Evolutionary conservation across 2,888 invertebrate species (phyloP).

Genomic region (Crematogaster levior): DNA sequence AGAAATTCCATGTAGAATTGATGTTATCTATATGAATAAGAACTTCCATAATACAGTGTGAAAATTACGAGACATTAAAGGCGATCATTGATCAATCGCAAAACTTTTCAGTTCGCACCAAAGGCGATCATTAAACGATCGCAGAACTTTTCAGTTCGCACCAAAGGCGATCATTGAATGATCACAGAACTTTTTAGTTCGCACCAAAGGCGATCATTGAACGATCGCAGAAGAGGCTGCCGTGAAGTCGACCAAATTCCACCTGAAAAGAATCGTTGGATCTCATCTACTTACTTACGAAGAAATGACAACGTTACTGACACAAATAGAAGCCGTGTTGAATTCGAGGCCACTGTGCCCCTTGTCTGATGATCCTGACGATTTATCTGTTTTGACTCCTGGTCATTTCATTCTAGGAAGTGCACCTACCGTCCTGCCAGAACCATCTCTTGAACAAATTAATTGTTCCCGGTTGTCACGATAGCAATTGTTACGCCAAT

Average conservation of each 20-base stretch:
- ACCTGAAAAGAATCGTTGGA: background rate
- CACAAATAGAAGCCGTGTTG: background rate
- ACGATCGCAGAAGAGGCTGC: too few species aligned
- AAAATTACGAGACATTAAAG: too few species aligned
- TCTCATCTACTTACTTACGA: background rate
- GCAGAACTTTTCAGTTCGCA: too few species aligned
- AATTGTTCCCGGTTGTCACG: background rate
- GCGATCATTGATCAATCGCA: too few species aligned
- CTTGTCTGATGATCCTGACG: too few species aligned
- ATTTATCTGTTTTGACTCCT: too few species aligned
- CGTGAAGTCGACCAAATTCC: background rate
- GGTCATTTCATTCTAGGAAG: background rate
- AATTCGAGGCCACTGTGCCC: background rate
- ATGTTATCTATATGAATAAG: background rate
- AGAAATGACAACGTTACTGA: background rate
- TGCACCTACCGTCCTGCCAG: background rate
- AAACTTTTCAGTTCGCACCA: too few species aligned
- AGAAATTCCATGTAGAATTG: too few species aligned
- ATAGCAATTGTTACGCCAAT: background rate
- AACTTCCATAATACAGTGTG: background rate
- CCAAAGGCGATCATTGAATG: too few species aligned
- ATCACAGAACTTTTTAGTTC: too few species aligned
- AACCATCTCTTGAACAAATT: background rate
- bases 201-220: too few species aligned
- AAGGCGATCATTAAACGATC: too few species aligned